These are phyloP conservation scores for Struthidea cinerea DNA, from an alignment of 2,113 vertebrate species.

Conservation along the genomic window DNA sequence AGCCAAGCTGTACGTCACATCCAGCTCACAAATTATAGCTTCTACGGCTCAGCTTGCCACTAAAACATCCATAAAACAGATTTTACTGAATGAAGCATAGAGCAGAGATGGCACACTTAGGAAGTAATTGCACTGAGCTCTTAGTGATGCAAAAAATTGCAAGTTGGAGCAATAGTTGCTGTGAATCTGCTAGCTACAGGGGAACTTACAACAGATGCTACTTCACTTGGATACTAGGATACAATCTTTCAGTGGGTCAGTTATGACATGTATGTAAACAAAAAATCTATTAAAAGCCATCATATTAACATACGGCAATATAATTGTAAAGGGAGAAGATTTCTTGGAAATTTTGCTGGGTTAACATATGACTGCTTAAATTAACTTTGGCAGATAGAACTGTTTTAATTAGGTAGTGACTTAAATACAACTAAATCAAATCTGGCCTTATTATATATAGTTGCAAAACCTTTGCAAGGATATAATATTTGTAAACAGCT, in stretches of 20 bases:
- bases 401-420: neutral
- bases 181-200: neutral
- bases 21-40: neutral
- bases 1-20: neutral
- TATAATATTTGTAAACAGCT: neutral
- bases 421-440: constrained; percentile 9
- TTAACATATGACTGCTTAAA: constrained; percentile 25
- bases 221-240: neutral
- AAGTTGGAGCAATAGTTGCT: neutral
- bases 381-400: neutral
- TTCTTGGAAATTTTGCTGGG: neutral
- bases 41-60: neutral
- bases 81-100: neutral
- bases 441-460: neutral
- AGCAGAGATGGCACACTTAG: neutral
- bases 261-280: neutral
- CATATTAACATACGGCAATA: neutral
- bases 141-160: neutral
- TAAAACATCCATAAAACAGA: neutral
- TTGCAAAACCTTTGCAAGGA: neutral
- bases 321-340: neutral
- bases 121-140: neutral
- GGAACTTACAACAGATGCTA: neutral
- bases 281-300: neutral
- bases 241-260: neutral